Conservation (phyloP, 1,140 invertebrate species). For the Pentalonia nigronervosa region DNA sequence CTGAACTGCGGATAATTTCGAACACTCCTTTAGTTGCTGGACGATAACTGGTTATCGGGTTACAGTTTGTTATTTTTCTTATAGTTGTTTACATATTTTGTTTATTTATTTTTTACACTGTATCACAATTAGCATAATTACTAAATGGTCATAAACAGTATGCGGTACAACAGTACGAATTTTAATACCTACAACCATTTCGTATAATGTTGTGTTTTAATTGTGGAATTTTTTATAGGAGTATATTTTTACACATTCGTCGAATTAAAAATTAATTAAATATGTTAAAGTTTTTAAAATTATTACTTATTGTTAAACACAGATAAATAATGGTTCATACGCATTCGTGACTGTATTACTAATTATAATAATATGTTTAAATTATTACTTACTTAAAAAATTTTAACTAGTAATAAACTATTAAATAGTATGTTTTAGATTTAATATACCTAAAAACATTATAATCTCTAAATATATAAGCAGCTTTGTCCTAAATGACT, state of each 20-base stretch:
- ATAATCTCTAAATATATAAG: background rate
- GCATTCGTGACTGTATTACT: background rate
- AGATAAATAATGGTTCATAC: background rate
- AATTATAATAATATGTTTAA: background rate
- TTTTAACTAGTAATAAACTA: background rate
- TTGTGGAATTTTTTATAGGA: background rate
- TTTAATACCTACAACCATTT: background rate
- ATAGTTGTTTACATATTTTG: background rate
- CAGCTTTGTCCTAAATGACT: too few relatives aligned
- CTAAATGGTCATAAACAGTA: background rate
- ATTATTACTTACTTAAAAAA: background rate
- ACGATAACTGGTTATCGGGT: background rate
- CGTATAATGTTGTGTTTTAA: background rate
- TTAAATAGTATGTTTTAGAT: too few relatives aligned
- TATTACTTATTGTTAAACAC: background rate
- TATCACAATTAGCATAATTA: background rate
- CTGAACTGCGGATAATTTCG: background rate
- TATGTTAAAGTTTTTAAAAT: background rate
- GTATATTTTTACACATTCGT: background rate
- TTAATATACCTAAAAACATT: background rate
- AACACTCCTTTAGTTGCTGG: background rate
- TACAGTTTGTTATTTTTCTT: background rate
- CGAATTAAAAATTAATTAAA: background rate
- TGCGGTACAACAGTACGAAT: background rate
- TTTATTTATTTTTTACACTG: constrained; percentile 17